Conservation (phyloP, 1,140 invertebrate species). For the Hypsibius dujardini region DNA sequence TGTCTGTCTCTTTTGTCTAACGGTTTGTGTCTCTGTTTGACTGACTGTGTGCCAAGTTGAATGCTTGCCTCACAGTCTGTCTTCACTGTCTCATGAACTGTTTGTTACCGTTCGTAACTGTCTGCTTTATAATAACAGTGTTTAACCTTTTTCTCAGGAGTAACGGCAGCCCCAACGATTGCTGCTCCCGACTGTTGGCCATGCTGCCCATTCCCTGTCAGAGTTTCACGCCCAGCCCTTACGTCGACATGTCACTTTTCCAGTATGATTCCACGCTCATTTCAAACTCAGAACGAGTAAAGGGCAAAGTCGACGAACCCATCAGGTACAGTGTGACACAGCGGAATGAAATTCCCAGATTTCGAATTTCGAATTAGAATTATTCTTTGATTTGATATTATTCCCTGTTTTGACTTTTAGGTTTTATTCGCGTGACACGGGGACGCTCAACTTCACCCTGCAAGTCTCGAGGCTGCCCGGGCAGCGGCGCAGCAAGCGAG, state of each 20-base stretch:
- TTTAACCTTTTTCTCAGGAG: constrained; percentile 30
- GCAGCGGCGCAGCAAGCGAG: neutral
- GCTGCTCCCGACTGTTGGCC: constrained; percentile 48
- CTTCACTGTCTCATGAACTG: too few relatives aligned
- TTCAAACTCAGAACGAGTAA: constrained; percentile 80
- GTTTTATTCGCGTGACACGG: neutral
- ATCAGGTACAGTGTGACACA: constrained; percentile 48
- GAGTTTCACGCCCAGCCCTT: constrained; percentile 76
- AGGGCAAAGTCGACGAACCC: constrained; percentile 77
- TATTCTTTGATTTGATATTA: neutral
- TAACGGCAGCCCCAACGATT: constrained; percentile 60
- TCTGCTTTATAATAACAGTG: too few relatives aligned
- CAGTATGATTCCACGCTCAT: constrained; percentile 93
- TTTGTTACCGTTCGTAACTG: too few relatives aligned
- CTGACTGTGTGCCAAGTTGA: too few relatives aligned
- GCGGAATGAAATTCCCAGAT: neutral
- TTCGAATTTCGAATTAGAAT: neutral
- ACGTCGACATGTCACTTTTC: constrained; percentile 75
- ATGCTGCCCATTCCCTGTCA: constrained; percentile 87
- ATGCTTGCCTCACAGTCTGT: too few relatives aligned
- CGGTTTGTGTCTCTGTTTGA: too few relatives aligned
- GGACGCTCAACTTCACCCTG: constrained; percentile 1
- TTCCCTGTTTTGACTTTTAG: neutral
- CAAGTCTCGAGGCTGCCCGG: neutral
- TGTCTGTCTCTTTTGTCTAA: too few relatives aligned